phyloP scores from a whole-genome alignment of 2,113 vertebrate genomes.

The Cyprinus carpio region DNA sequence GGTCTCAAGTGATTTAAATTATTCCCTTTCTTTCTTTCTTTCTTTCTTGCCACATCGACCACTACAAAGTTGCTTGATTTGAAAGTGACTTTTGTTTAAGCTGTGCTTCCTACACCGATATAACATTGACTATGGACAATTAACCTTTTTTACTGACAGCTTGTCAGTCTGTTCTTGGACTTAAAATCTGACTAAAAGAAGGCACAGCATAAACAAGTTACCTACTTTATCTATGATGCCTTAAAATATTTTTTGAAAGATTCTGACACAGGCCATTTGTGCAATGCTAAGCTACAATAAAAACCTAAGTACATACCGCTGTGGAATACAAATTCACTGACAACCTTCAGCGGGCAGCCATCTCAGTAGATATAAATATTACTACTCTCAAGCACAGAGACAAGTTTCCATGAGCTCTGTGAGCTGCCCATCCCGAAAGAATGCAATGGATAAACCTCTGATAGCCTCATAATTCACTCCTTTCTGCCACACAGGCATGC shows the following conservation, averaged over 20 bases:
- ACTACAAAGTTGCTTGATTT: not conserved
- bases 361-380: conserved; percentile 1
- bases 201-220: not conserved
- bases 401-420: conserved; percentile 12
- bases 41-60: not conserved
- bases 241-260: not conserved
- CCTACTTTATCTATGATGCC: not conserved
- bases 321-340: not conserved
- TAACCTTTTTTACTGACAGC: not conserved
- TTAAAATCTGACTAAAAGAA: not conserved
- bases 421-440: conserved; percentile 26
- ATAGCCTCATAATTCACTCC: conserved; percentile 35
- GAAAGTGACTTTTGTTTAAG: not conserved
- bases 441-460: conserved; percentile 24
- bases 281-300: not conserved
- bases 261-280: not conserved
- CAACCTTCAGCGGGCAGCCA: not conserved
- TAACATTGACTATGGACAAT: not conserved
- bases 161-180: not conserved
- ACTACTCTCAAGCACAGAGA: not conserved
- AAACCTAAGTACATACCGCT: no score
- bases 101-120: not conserved
- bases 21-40: no score
- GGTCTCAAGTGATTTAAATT: not conserved
- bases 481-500: conserved; percentile 39